These are phyloP conservation scores for Vollenhovia emeryi DNA, from an alignment of 1,140 invertebrate species.

Conservation along the genomic window DNA sequence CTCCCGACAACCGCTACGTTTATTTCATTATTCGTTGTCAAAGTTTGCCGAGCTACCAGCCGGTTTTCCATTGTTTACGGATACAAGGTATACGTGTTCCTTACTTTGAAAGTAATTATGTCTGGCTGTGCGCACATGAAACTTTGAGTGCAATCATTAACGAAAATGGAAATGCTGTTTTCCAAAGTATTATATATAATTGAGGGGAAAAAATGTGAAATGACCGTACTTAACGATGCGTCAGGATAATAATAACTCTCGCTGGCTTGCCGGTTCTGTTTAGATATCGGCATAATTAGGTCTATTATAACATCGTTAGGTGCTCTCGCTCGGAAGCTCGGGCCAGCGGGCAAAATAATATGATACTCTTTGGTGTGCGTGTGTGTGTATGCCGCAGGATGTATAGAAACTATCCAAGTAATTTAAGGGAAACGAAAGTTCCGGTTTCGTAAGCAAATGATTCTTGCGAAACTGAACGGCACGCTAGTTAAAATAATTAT, in stretches of 20 bases:
- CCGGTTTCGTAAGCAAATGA: neutral
- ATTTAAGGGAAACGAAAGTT: neutral
- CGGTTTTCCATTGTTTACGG: constrained; percentile 41
- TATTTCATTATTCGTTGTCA: constrained; percentile 55
- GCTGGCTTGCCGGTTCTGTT: constrained; percentile 64
- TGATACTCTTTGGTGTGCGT: constrained; percentile 11
- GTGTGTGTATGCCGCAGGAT: too few species aligned
- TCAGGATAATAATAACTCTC: constrained; percentile 13
- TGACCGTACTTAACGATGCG: neutral
- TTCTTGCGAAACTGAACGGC: neutral
- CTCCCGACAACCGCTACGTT: constrained; percentile 23
- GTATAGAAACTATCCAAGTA: constrained; percentile 5
- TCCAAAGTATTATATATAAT: neutral
- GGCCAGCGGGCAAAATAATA: constrained; percentile 11
- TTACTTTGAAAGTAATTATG: constrained; percentile 45
- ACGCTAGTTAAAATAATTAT: constrained; percentile 3
- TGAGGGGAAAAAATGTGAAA: constrained; percentile 5
- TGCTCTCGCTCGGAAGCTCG: constrained; percentile 10
- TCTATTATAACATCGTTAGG: constrained; percentile 50
- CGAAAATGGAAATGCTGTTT: neutral
- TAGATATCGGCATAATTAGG: constrained; percentile 72
- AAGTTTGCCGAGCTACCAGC: constrained; percentile 15
- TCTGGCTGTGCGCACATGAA: constrained; percentile 31
- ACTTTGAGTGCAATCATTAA: constrained; percentile 38
- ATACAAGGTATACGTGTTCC: constrained; percentile 21